Conservation (phyloP, 2,797 vertebrate genomes). For the Peromyscus nudipes region DNA sequence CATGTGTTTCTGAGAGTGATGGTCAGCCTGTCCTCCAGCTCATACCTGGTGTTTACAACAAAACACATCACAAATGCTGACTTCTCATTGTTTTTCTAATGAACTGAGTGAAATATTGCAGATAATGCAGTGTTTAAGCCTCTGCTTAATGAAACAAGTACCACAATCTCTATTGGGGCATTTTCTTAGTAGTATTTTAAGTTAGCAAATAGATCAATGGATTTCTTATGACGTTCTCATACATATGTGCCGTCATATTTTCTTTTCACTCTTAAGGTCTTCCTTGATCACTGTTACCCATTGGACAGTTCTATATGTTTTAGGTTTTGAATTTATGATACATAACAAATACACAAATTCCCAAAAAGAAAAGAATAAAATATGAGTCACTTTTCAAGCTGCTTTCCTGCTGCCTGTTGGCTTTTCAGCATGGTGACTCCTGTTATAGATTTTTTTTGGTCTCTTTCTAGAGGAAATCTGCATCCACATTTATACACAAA, state of each 20-base stretch:
- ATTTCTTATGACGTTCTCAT: background rate
- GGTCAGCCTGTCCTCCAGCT: background rate
- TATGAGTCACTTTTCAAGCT: background rate
- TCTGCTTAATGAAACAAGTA: background rate
- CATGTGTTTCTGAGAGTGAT: background rate
- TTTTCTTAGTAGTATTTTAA: background rate
- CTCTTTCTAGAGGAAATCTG: too few species aligned
- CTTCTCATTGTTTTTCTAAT: slow-evolving; percentile 2
- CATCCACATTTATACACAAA: too few species aligned
- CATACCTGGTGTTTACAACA: background rate
- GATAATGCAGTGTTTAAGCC: background rate
- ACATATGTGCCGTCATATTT: background rate
- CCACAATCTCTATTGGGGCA: background rate
- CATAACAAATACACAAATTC: background rate
- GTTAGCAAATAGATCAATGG: background rate
- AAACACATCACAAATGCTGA: background rate
- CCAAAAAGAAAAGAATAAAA: background rate
- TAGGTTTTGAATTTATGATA: background rate
- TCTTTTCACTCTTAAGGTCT: background rate
- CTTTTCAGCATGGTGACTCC: too few species aligned
- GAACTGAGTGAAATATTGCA: background rate
- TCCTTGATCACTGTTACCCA: background rate
- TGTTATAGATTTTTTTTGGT: too few species aligned
- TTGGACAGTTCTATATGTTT: background rate
- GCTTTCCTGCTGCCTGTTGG: too few species aligned